phyloP scores from a whole-genome alignment of 2,113 vertebrate genomes.

The Pachycephala philippinensis region DNA sequence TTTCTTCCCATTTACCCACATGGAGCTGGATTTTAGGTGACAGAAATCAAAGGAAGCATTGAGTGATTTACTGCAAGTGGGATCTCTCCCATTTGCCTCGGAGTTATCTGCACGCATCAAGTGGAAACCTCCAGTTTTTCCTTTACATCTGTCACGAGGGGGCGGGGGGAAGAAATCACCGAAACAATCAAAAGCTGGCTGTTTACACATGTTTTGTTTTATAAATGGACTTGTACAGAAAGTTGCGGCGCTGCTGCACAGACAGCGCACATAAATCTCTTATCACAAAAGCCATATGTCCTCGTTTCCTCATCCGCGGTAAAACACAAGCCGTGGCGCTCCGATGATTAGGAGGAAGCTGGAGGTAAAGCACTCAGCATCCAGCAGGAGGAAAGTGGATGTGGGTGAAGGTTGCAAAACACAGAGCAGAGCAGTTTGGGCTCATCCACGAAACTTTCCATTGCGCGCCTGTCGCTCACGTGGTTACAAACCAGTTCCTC shows the following conservation, averaged over 20 bases:
- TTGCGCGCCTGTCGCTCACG: accelerated
- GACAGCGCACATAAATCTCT: constrained; percentile 45
- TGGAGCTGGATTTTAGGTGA: constrained; percentile 8
- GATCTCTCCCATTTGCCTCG: background rate
- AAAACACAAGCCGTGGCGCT: background rate
- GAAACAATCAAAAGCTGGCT: constrained; percentile 46
- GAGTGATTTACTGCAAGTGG: background rate
- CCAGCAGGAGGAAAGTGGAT: background rate
- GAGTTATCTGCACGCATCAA: background rate
- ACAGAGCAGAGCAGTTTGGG: background rate
- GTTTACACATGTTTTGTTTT: constrained; percentile 59
- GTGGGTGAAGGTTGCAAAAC: constrained; percentile 39
- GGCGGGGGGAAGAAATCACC: constrained; percentile 20
- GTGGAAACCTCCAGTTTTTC: constrained; percentile 53
- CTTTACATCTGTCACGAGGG: constrained; percentile 47
- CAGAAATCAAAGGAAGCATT: background rate
- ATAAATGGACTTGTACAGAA: constrained; percentile 54
- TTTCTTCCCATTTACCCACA: background rate
- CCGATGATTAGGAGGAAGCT: constrained; percentile 52
- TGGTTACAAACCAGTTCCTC: background rate
- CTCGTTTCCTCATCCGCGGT: constrained; percentile 44
- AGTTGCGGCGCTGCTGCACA: background rate
- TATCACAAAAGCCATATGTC: constrained; percentile 66
- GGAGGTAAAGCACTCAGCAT: constrained; percentile 24
- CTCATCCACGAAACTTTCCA: background rate